Base-by-base conservation (phyloP, 2,797 vertebrate genomes). In the Phylloscopus collybita region DNA sequence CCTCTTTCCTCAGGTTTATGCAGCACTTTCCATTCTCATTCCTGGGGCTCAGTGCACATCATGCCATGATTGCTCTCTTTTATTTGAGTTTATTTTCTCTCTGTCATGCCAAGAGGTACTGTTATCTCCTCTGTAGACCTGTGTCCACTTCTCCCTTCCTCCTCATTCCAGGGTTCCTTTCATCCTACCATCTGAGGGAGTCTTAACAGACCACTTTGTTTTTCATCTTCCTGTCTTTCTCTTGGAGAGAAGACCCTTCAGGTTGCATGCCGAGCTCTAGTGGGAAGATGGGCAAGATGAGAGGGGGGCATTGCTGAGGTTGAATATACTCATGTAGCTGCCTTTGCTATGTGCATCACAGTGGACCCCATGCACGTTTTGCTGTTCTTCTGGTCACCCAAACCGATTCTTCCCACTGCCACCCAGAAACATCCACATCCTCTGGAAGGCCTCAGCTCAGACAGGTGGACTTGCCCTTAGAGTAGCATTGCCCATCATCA, bases 61-160 rank as follows among this genome's bases (percentile, higher is more conserved):
- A 84, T 80, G 30, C n/a, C 64, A 71, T 71, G 67, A 57, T 66
- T 93, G 23, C 56, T 92, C n/a, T 80, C 29, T 90, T 94, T 90
- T 59, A 62, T 95, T 95, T 96, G 51, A 88, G 56, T 95, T 97
- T 82, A 80, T 95, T 97, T 93, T 87, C 59, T 78, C 75, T 93
- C 94, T 84, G 18, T 84, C 80, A 66, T 81, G 18, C 62, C 73
- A 81, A 81, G 70, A 92, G 65, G 70, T 90, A 40, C 42, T 71
- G 61, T 75, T 92, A 44, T 2, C 73, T 92, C 53, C 45, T 76
- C 38, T 88, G 54, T 7, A 85, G 67, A 93, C 30, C 78, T 86
- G 49, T 79, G 70, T 92, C 67, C 53, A 42, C 80, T 93, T 92
- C 56, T 90, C 51, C 56, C 16, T 93, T 75, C 64, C 65, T 64